phyloP scores from a whole-genome alignment of 2,797 vertebrate genomes.

The Myotis myotis region DNA sequence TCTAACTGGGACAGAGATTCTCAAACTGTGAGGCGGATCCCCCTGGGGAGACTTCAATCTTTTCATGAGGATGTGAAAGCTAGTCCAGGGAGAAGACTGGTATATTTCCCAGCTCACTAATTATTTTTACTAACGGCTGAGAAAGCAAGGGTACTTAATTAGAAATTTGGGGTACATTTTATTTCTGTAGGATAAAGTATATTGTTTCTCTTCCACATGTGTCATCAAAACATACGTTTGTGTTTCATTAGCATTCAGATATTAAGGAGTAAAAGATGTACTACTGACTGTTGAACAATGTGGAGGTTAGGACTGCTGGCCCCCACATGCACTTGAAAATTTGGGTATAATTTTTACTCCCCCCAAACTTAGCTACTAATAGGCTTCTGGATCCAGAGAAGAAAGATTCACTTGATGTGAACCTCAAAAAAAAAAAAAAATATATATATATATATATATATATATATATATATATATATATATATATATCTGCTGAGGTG shows the following conservation, averaged over 20 bases:
- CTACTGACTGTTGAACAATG: neutral
- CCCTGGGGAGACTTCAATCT: conserved; percentile 51
- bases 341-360: neutral
- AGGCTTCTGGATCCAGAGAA: neutral
- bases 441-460: no score
- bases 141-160: conserved; percentile 43
- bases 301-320: neutral
- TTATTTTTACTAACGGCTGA: conserved; percentile 50
- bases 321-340: neutral
- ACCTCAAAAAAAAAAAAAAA: neutral
- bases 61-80: conserved; percentile 35
- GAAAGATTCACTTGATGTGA: neutral
- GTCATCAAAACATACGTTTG: neutral
- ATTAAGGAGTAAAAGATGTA: neutral
- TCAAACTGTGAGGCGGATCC: conserved; percentile 67
- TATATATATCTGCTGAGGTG: neutral
- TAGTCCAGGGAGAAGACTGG: neutral
- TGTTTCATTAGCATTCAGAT: neutral
- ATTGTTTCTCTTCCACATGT: neutral
- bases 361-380: neutral
- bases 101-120: conserved; percentile 17
- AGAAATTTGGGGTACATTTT: neutral
- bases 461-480: no score
- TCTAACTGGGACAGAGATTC: conserved; percentile 41
- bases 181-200: neutral